phyloP scores from a whole-genome alignment of 2,797 vertebrate genomes.

The Gobio occitaniae region DNA sequence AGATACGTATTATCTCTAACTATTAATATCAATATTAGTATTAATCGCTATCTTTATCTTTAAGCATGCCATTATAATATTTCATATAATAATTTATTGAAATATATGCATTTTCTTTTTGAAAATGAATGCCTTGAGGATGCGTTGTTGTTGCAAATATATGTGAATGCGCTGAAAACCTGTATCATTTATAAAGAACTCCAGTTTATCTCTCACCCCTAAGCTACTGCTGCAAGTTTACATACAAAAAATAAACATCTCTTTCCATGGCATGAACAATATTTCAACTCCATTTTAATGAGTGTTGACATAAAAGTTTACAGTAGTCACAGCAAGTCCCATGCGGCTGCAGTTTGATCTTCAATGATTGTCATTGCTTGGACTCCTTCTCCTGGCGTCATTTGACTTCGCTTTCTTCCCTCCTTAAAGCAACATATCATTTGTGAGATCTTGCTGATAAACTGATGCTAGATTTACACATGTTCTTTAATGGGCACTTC shows the following conservation, averaged over 20 bases:
- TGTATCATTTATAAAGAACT: not conserved
- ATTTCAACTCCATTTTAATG: slow-evolving; percentile 3
- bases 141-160: not conserved
- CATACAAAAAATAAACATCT: not conserved
- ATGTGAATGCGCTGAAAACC: not conserved
- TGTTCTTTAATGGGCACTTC: slow-evolving; percentile 42
- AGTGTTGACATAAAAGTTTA: slow-evolving; percentile 3
- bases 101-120: not conserved
- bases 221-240: not conserved
- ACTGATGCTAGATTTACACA: slow-evolving; percentile 32
- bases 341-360: slow-evolving; percentile 53
- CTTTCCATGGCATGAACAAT: slow-evolving; percentile 5
- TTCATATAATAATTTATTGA: not conserved
- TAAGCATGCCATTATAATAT: not conserved
- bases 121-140: not conserved
- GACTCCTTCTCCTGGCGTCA: not conserved
- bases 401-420: slow-evolving; percentile 39
- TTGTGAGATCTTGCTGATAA: slow-evolving; percentile 9
- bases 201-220: not conserved
- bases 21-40: not conserved
- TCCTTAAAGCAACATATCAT: slow-evolving; percentile 34
- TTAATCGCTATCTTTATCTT: not conserved
- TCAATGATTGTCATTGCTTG: slow-evolving; percentile 28
- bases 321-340: slow-evolving; percentile 45
- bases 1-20: not conserved